phyloP scores from a whole-genome alignment of 2,113 vertebrate genomes.

The Clinocottus analis region DNA sequence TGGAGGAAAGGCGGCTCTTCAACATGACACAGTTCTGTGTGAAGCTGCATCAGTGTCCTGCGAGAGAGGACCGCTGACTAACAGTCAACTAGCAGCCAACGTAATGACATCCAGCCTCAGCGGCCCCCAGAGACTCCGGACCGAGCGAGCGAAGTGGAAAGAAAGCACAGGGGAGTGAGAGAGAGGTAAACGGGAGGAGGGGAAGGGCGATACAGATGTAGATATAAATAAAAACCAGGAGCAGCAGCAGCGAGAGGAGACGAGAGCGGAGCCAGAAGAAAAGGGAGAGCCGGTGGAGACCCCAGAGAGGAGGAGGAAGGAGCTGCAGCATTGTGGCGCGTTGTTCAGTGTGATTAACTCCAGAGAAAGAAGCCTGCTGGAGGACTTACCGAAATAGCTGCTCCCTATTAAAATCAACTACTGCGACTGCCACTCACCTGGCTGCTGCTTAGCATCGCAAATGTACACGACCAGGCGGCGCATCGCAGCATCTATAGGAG shows the following conservation, averaged over 20 bases:
- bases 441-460: slow-evolving; percentile 53
- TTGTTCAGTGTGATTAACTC: slow-evolving; percentile 56
- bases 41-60: too few relatives aligned
- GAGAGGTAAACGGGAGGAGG: neutral
- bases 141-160: slow-evolving; percentile 3
- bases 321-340: slow-evolving; percentile 1
- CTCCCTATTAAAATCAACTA: slow-evolving; percentile 65
- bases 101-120: too few relatives aligned
- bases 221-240: slow-evolving; percentile 55
- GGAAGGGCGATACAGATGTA: slow-evolving; percentile 18
- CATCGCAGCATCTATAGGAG: neutral
- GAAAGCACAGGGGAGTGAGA: slow-evolving; percentile 7
- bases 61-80: too few relatives aligned
- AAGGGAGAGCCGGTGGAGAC: slow-evolving; percentile 33
- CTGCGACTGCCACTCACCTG: slow-evolving; percentile 65
- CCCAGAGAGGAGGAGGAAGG: slow-evolving; percentile 40
- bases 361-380: slow-evolving; percentile 54
- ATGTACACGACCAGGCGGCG: slow-evolving; percentile 10
- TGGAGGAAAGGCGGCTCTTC: too few relatives aligned
- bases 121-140: slow-evolving; percentile 18
- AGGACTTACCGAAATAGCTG: slow-evolving; percentile 62
- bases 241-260: slow-evolving; percentile 17
- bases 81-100: too few relatives aligned
- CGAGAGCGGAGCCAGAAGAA: slow-evolving; percentile 4
- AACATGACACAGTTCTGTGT: too few relatives aligned